These are phyloP conservation scores for Malurus cyaneus DNA, from an alignment of 2,113 vertebrate genomes.

Conservation along the genomic window DNA sequence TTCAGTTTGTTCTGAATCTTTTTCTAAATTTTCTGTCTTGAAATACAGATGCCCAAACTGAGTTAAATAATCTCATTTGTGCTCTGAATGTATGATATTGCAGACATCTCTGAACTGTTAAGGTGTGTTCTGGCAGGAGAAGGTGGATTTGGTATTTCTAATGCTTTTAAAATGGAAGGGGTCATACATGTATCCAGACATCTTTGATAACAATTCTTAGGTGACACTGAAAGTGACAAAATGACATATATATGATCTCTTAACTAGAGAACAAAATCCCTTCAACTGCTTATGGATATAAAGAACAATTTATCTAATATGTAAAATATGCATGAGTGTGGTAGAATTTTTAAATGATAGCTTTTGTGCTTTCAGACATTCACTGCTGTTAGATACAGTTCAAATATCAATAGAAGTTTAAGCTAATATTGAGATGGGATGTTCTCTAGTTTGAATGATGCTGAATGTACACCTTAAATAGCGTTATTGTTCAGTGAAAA, in stretches of 20 bases:
- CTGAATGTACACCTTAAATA: background rate
- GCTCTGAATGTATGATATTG: background rate
- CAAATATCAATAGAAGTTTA: background rate
- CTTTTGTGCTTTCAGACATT: background rate
- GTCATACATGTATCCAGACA: background rate
- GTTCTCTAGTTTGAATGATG: background rate
- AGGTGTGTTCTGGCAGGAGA: background rate
- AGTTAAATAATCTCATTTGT: background rate
- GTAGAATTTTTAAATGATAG: background rate
- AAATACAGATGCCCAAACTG: background rate
- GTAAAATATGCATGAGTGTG: accelerated
- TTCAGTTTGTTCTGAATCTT: background rate
- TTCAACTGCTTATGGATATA: background rate
- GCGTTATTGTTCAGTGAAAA: background rate
- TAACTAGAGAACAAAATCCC: background rate
- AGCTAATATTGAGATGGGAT: background rate
- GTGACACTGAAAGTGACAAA: background rate
- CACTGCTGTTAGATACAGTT: background rate
- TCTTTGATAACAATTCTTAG: background rate
- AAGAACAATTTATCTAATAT: background rate
- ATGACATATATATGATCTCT: background rate
- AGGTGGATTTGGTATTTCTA: background rate
- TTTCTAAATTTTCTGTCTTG: background rate
- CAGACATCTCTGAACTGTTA: background rate
- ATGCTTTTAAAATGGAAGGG: background rate